These are phyloP conservation scores for Cossypha polioptera DNA, from an alignment of 2,797 vertebrate genomes.

Conservation along the genomic window DNA sequence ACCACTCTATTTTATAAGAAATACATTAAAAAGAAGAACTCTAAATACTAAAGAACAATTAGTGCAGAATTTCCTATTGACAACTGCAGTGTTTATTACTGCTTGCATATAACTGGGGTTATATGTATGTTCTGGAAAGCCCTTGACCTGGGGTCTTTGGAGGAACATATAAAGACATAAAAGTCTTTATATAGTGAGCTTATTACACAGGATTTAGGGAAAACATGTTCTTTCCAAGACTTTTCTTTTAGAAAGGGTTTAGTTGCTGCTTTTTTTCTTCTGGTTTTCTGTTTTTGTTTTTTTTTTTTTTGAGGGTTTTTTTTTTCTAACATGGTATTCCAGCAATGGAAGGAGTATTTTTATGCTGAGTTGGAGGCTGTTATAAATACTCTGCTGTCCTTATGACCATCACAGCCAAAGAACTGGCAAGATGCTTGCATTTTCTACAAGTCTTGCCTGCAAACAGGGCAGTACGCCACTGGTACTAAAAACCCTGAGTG, in stretches of 20 bases:
- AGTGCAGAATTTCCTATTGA: background rate
- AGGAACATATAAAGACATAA: background rate
- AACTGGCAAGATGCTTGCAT: background rate
- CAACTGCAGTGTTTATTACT: background rate
- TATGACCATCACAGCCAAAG: background rate
- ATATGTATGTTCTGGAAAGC: background rate
- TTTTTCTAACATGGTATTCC: background rate
- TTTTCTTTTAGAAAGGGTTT: background rate
- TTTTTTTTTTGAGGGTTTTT: background rate
- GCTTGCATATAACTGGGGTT: background rate
- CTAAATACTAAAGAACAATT: background rate
- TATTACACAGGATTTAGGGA: background rate
- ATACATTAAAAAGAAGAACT: background rate
- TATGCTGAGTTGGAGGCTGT: background rate
- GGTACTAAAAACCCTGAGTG: rapidly evolving
- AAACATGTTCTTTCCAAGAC: background rate
- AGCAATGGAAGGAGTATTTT: background rate
- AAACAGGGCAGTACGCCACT: background rate
- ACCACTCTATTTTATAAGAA: background rate
- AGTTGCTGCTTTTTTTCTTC: background rate
- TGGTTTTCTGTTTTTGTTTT: too few relatives aligned
- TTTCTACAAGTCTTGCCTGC: background rate
- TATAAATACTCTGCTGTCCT: constrained; percentile 2
- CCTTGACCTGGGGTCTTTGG: background rate
- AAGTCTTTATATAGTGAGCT: background rate